Percentiles rank a stretch among this genome's conserved stretches.
Conservation (phyloP, 1,140 invertebrate species). For the Glossosoma conforme region DNA sequence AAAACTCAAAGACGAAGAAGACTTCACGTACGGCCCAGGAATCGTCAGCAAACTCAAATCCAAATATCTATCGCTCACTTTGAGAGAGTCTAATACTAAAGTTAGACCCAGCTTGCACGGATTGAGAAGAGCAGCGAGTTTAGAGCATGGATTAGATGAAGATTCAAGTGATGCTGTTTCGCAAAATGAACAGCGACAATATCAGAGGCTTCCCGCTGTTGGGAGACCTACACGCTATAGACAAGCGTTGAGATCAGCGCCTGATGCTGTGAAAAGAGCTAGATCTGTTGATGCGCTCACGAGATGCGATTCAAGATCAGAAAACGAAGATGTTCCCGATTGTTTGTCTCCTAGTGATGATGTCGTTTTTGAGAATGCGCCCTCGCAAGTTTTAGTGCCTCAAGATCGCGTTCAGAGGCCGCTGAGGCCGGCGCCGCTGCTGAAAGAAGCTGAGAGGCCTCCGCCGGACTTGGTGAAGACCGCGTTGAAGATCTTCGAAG, state of each 20-base stretch:
- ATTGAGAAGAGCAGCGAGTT: conserved; percentile 71
- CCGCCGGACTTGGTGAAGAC: conserved; percentile 82
- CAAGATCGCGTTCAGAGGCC: conserved; percentile 14
- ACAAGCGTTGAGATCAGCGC: conserved; percentile 38
- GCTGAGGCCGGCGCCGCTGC: conserved; percentile 58
- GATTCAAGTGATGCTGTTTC: conserved; percentile 46
- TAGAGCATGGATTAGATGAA: conserved; percentile 79
- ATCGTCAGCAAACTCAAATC: conserved; percentile 83
- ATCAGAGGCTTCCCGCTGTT: no score
- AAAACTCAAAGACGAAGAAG: conserved; percentile 53
- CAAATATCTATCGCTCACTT: conserved; percentile 75
- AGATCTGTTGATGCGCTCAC: conserved; percentile 77
- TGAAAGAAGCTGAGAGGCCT: conserved; percentile 74
- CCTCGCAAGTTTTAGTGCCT: no score
- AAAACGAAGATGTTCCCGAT: conserved; percentile 29
- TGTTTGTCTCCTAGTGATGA: conserved; percentile 28
- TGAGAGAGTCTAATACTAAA: conserved; percentile 59
- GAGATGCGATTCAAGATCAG: conserved; percentile 50
- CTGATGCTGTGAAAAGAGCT: conserved; percentile 72
- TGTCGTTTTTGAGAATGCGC: no score
- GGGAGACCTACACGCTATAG: conserved; percentile 49
- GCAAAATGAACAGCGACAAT: conserved; percentile 26
- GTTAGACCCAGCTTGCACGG: conserved; percentile 58
- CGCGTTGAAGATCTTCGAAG: conserved; percentile 77
- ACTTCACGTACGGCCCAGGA: conserved; percentile 84